Conservation (phyloP, 2,797 vertebrate genomes). For the Labeo calbasu region DNA sequence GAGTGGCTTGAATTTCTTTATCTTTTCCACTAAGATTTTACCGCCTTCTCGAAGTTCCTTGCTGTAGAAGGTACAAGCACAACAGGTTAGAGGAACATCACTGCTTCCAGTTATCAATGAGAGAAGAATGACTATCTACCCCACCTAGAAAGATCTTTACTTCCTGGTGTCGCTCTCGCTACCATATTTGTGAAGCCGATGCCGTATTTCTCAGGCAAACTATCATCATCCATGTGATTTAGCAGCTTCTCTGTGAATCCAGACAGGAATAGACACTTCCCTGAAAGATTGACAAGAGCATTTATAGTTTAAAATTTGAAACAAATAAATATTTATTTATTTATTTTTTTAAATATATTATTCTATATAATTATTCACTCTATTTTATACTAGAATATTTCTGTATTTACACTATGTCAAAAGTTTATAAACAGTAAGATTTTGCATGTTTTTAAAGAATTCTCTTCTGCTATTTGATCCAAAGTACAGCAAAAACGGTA, state of each 20-base stretch:
- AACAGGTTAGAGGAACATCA: not conserved
- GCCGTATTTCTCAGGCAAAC: slow-evolving; percentile 90
- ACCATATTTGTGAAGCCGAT: slow-evolving; percentile 99
- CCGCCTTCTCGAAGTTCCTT: slow-evolving; percentile 98
- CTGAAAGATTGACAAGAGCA: slow-evolving; percentile 64
- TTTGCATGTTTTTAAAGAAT: too few relatives aligned
- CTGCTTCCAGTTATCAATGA: not conserved
- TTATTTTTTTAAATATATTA: not conserved
- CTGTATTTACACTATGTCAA: not conserved
- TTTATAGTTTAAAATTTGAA: not conserved
- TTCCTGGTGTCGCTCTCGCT: slow-evolving; percentile 93
- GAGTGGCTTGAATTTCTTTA: slow-evolving; percentile 92
- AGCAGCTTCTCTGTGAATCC: slow-evolving; percentile 93
- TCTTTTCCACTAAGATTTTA: slow-evolving; percentile 94
- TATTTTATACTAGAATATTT: not conserved
- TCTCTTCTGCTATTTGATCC: too few relatives aligned
- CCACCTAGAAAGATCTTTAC: slow-evolving; percentile 96
- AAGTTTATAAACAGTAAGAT: too few relatives aligned
- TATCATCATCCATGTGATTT: slow-evolving; percentile 90
- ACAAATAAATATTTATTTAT: too few relatives aligned
- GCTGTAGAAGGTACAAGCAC: slow-evolving; percentile 71
- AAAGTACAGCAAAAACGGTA: too few relatives aligned
- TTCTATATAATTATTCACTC: not conserved
- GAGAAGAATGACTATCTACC: not conserved
- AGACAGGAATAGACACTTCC: slow-evolving; percentile 98